These are phyloP conservation scores for Cosmia pyralina DNA, from an alignment of 2,888 invertebrate species.

Conservation along the genomic window DNA sequence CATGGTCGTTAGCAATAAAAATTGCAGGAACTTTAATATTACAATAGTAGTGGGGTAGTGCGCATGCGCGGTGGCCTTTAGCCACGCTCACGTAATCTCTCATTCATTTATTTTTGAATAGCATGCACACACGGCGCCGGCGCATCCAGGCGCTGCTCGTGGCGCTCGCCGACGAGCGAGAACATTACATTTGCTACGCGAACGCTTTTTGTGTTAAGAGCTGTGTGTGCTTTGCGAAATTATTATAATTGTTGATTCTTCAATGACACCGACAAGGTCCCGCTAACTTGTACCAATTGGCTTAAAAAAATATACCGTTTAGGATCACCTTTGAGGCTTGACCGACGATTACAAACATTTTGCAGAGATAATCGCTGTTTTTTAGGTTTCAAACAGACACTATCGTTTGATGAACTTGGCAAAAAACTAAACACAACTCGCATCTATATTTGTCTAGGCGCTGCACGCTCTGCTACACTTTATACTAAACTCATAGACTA, in stretches of 20 bases:
- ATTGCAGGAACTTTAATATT: slow-evolving; percentile 15
- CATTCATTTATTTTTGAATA: slow-evolving; percentile 43
- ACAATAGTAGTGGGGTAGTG: slow-evolving; percentile 13
- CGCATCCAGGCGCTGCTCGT: background rate
- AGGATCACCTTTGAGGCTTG: slow-evolving; percentile 31
- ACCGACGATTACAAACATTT: slow-evolving; percentile 46
- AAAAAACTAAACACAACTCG: slow-evolving; percentile 21
- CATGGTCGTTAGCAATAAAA: slow-evolving; percentile 26
- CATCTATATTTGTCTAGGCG: background rate
- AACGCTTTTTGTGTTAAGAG: slow-evolving; percentile 45
- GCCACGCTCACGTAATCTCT: slow-evolving; percentile 25
- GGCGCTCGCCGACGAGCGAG: slow-evolving; percentile 4
- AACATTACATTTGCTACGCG: slow-evolving; percentile 56
- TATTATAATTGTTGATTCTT: slow-evolving; percentile 45
- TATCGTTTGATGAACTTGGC: slow-evolving; percentile 30
- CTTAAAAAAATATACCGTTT: slow-evolving; percentile 29
- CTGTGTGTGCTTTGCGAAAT: slow-evolving; percentile 59
- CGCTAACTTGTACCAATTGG: slow-evolving; percentile 29
- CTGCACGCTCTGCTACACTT: slow-evolving; percentile 41
- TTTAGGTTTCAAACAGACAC: background rate
- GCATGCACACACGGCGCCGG: slow-evolving; percentile 8
- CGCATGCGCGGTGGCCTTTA: slow-evolving; percentile 32
- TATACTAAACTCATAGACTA: slow-evolving; percentile 14
- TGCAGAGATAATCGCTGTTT: slow-evolving; percentile 28
- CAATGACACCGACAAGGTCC: slow-evolving; percentile 59